Evolutionary conservation across 2,113 vertebrate species (phyloP), one percentile per base, ranked within the genome.

Genomic region (Cebus imitator): DNA sequence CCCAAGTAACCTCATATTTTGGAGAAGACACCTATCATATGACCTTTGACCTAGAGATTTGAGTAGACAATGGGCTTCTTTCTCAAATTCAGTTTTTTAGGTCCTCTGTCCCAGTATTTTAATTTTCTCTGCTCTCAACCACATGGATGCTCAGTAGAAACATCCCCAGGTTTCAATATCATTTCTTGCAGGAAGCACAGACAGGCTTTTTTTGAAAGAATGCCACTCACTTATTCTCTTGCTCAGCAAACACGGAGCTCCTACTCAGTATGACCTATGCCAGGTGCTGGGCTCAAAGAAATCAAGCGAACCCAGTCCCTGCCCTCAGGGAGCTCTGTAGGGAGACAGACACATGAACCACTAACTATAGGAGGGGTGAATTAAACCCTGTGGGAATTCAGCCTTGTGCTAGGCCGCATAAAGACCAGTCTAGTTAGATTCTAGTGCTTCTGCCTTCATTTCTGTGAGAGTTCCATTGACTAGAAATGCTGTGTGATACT

Each of bases 51-150:
- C 16, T 64, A 72, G 81, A 83, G 75, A 82, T 72, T 50, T 57
- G 25, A 79, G 45, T 87, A 82, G 50, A 87, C n/a, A 48, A 3
- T 64, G 57, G 45, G 3, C 86, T 9, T 27, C 20, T 25, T 45
- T 93, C 6, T 87, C 81, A 90, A 76, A 95, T 61, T 76, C n/a
- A 80, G 66, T 90, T 81, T 61, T 61, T 64, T 87, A 76, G 68
- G 25, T 52, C 14, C 58, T 90, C 11, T 32, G 40, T 40, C 25
- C 50, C 23, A 57, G 57, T 64, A 76, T 45, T 91, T 91, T 80
- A n/a, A 91, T 72, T 70, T 76, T 61, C 48, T 89, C 50, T 91
- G 75, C 11, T 93, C 12, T 85, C 45, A 95, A 30, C 27, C 21
- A 66, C 10, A 70, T 9, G 55, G 52, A 75, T 75, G 25, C 6